Conservation (phyloP, 2,797 vertebrate species). For the Cygnus olor region DNA sequence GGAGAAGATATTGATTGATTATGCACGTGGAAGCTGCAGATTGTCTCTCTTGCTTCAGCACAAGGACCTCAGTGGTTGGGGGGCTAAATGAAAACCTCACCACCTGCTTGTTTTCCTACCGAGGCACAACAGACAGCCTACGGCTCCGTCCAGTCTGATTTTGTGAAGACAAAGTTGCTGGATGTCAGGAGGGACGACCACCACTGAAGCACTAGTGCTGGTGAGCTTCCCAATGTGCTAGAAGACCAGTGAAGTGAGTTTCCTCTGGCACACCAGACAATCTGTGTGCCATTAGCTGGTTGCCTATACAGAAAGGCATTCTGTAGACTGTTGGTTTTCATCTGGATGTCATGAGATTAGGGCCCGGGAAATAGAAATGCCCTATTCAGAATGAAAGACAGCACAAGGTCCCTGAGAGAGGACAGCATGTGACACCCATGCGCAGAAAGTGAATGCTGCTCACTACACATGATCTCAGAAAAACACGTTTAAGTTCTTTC, state of each 20-base stretch:
- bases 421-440: neutral
- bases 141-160: neutral
- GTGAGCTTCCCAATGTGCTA: accelerated
- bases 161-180: neutral
- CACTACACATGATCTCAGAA: neutral
- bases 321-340: neutral
- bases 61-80: neutral
- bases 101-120: neutral
- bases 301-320: neutral
- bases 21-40: neutral
- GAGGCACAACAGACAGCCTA: neutral
- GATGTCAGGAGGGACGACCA: accelerated
- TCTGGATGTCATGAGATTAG: neutral
- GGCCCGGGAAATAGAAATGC: neutral
- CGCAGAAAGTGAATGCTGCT: neutral
- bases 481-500: neutral
- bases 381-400: neutral
- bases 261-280: neutral
- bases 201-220: neutral
- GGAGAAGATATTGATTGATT: accelerated
- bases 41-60: neutral
- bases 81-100: neutral
- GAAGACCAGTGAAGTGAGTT: neutral
- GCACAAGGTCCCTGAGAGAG: neutral
- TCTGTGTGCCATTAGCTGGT: neutral